Conservation (phyloP, 2,797 vertebrate genomes). For the Spondyliosoma cantharus region DNA sequence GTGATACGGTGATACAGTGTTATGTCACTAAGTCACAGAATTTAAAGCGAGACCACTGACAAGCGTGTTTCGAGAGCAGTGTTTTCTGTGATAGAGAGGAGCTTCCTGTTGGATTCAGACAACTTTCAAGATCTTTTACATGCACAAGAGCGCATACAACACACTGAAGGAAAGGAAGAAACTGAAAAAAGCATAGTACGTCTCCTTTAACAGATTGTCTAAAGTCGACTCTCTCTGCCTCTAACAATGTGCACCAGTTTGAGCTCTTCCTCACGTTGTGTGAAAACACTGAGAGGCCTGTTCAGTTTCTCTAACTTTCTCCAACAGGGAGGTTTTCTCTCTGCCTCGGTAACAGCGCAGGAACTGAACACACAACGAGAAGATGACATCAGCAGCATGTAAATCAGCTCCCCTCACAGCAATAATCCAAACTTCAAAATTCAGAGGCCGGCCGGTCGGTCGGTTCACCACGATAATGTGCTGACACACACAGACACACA, state of each 20-base stretch:
- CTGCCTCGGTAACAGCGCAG: constrained; percentile 24
- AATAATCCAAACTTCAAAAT: constrained; percentile 56
- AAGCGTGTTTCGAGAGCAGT: too few species aligned
- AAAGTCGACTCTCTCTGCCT: background rate
- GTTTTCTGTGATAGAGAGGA: too few species aligned
- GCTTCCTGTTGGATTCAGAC: too few species aligned
- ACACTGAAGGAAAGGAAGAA: too few species aligned
- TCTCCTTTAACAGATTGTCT: background rate
- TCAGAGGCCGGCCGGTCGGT: constrained; percentile 43
- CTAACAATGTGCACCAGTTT: background rate
- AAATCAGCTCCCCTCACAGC: constrained; percentile 59
- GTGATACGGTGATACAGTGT: too few species aligned
- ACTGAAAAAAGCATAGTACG: too few species aligned
- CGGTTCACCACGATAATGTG: constrained; percentile 48
- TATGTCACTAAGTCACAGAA: too few species aligned
- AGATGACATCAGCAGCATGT: constrained; percentile 74
- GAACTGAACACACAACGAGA: constrained; percentile 47
- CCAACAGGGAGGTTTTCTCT: constrained; percentile 50
- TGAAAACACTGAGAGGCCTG: constrained; percentile 32
- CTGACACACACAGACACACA: constrained; percentile 37
- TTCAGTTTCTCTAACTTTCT: constrained; percentile 35
- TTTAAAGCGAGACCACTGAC: too few species aligned
- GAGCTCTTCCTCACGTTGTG: constrained; percentile 23
- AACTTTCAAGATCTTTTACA: too few species aligned
- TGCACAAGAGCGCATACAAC: too few species aligned